Base-by-base conservation (phyloP, 2,797 vertebrate species). In the Podargus strigoides region DNA sequence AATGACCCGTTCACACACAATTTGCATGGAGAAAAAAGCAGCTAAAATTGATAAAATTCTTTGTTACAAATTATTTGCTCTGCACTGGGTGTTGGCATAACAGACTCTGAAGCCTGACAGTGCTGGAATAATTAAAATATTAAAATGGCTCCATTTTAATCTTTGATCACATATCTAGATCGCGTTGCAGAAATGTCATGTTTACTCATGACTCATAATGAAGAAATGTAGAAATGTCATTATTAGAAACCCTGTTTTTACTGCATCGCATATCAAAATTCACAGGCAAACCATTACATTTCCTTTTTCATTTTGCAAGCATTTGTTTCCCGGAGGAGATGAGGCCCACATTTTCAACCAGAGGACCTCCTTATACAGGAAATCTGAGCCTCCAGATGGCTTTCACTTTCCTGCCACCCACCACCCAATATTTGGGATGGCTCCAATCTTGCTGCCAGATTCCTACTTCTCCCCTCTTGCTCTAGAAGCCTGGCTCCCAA, bases 61-160 rank as follows among this genome's bases (percentile, higher is more conserved):
- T 95, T 94, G 93, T 94, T 97, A 93, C 93, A 97, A 96, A 96
- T 97, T 95, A 96, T 96, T 97, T 96, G 80, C 90, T 96, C 76
- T 53, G 72, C 75, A 67, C 88, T 47, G 82, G 70, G 77, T 82
- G 49, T 91, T 86, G 66, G 94, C 76, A 92, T 86, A 94, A 68
- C 88, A 70, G 44, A 91, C 49, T 81, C 85, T 88, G 68, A 78
- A 93, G 78, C 80, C 90, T 79, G 82, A 89, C 69, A 73, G 46
- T 78, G 81, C 86, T 0, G 41, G 77, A 94, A 94, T 90, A 97
- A 97, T 96, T 97, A 84, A 96, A 93, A 93, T 63, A 84, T 90
- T 88, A 92, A 96, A 72, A 88, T 91, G 82, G 64, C 93, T 93
- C 90, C 89, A 73, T 93, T 91, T 94, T 94, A 93, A 94, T 83